Base-by-base conservation (phyloP, 53 echinoderm and acorn worm species). In the Paracentrotus lividus region DNA sequence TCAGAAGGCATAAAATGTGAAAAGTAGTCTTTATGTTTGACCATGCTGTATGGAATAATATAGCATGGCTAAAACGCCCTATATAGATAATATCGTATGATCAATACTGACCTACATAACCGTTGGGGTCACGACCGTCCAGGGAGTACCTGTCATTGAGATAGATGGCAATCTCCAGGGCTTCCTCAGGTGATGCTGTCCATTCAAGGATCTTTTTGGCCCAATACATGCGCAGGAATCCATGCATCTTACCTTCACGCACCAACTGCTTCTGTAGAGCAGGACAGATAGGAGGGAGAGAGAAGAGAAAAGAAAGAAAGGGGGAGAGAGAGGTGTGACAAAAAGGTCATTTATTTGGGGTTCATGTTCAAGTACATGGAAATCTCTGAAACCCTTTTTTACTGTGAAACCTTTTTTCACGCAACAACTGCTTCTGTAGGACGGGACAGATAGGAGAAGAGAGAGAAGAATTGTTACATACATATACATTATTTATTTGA, bases 151-250 rank as follows among this genome's bases (percentile, higher is more conserved):
- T 92, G 77, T 97, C 97, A 55, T 97, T 97, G 93, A 97, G 96
- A 90, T 96, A 95, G 57, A 97, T 96, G 55, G 97, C 96, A 20
- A 96, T 95, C 55, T 96, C 91, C 40, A 96, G 87, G 15, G 97
- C 97, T 45, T 95, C 91, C 85, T 96, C 95, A 1, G 97, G 97
- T 42, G 97, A 97, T 53, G 93, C 40, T 21, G 96, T 97, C 97
- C 97, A 97, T 81, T 97, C 97, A 36, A 97, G 90, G 59, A 97
- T 97, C 95, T 97, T 97, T 93, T 97, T 97, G 43, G 97, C 97
- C 97, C 97, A 97, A 92, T 97, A 97, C 97, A 97, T 97, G 40
- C 97, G 85, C 51, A 97, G 69, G 76, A 96, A 97, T 13, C 97
- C 97, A 77, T 97, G 97, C 97, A 97, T 97, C 95, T 97, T 97